phyloP scores from a whole-genome alignment of 1,140 invertebrate genomes.

The Ostrea denselamellosa region DNA sequence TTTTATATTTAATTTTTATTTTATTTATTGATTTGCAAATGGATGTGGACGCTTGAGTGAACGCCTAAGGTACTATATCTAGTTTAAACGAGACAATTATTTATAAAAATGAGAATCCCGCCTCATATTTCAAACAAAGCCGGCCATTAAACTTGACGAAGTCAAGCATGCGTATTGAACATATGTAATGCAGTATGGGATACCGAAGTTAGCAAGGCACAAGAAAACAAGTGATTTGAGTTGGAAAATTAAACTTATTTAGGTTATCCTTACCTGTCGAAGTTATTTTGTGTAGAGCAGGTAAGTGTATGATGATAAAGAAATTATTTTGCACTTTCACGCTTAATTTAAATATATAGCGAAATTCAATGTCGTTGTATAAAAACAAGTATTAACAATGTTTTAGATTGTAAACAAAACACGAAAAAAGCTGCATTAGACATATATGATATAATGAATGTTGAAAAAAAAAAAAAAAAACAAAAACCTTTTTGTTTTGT shows the following conservation, averaged over 20 bases:
- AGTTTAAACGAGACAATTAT: no score
- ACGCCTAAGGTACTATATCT: no score
- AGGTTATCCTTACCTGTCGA: not conserved
- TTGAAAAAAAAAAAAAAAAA: no score
- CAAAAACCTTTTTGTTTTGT: no score
- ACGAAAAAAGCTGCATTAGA: not conserved
- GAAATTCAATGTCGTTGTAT: not conserved
- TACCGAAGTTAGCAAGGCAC: constrained; percentile 14
- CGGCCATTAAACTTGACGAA: constrained; percentile 37
- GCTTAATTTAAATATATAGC: no score
- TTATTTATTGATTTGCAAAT: no score
- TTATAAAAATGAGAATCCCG: not conserved
- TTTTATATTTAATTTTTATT: no score
- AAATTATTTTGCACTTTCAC: not conserved
- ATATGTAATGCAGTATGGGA: constrained; percentile 2
- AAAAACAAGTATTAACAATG: not conserved
- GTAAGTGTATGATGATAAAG: not conserved
- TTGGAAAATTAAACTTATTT: constrained; percentile 3
- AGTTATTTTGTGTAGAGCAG: not conserved
- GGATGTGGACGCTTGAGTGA: no score
- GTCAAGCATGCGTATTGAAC: not conserved
- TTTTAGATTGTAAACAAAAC: not conserved
- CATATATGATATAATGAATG: not conserved
- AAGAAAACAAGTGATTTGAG: constrained; percentile 38
- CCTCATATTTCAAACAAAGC: constrained; percentile 25